Evolutionary conservation across 2,797 vertebrate species (phyloP).

Genomic region (Aeoliscus strigatus): DNA sequence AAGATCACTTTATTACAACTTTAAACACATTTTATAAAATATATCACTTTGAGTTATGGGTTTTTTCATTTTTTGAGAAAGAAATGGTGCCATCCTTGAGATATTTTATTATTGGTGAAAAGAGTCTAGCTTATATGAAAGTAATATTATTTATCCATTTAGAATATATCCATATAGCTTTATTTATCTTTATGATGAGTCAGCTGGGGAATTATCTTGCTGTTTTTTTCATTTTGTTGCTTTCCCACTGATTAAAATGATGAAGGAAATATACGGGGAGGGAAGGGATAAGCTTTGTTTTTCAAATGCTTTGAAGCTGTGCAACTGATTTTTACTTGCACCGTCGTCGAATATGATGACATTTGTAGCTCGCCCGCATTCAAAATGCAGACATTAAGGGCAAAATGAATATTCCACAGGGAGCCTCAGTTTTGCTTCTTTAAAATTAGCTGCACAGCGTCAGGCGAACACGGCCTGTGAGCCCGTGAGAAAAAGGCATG

Average conservation of each 20-base stretch:
- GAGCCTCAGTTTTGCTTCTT: slow-evolving; percentile 29
- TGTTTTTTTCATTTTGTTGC: slow-evolving; percentile 35
- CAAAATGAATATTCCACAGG: slow-evolving; percentile 10
- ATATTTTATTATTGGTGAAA: slow-evolving; percentile 56
- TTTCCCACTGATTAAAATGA: slow-evolving; percentile 44
- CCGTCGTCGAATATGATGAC: slow-evolving; percentile 4
- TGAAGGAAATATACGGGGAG: slow-evolving; percentile 17
- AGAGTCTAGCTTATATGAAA: slow-evolving; percentile 51
- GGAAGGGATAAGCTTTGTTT: slow-evolving; percentile 22
- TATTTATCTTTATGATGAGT: slow-evolving; percentile 66
- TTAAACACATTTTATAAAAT: slow-evolving; percentile 55
- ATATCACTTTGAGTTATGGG: slow-evolving; percentile 40
- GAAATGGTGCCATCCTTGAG: slow-evolving; percentile 72
- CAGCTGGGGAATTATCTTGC: no score
- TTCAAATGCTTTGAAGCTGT: slow-evolving; percentile 30
- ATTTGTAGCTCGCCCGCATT: slow-evolving; percentile 8
- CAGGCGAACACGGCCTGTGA: slow-evolving; percentile 33
- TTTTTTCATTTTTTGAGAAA: slow-evolving; percentile 41
- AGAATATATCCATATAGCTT: slow-evolving; percentile 69
- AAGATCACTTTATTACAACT: slow-evolving; percentile 53
- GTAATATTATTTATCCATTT: slow-evolving; percentile 68
- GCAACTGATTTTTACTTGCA: slow-evolving; percentile 37
- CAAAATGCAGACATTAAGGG: slow-evolving; percentile 11
- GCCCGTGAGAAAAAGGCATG: slow-evolving; percentile 69
- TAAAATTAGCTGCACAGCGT: slow-evolving; percentile 49